These are phyloP conservation scores for Eudasyphora cyanicolor DNA, from an alignment of 2,888 invertebrate species.

Conservation along the genomic window DNA sequence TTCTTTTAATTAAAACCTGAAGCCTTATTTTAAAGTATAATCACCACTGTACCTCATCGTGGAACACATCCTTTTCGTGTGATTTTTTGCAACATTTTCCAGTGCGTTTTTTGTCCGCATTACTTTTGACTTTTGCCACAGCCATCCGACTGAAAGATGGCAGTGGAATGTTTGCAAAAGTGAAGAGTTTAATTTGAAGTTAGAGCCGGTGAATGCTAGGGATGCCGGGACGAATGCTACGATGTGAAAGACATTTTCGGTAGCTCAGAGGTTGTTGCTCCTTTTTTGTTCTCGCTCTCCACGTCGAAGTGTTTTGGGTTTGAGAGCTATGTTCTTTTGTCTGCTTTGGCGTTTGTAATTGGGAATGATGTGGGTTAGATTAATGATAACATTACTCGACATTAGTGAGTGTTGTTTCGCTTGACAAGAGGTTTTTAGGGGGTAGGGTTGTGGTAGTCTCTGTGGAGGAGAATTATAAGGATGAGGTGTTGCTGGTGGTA, in stretches of 20 bases:
- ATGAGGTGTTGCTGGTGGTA: not conserved
- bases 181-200: conserved; percentile 50
- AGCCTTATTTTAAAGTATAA: too few species aligned
- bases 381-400: conserved; percentile 53
- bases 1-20: too few species aligned
- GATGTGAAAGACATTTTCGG: conserved; percentile 16
- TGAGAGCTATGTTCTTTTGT: conserved; percentile 2
- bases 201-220: not conserved
- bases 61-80: not conserved
- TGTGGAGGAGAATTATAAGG: not conserved
- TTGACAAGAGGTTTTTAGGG: not conserved
- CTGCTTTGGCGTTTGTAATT: conserved; percentile 1
- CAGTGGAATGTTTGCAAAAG: conserved; percentile 1
- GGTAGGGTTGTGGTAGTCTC: not conserved
- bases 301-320: not conserved
- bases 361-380: conserved; percentile 53
- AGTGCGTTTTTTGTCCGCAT: not conserved
- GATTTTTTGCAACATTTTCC: not conserved
- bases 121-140: conserved; percentile 30
- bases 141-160: not conserved
- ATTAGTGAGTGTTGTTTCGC: conserved; percentile 24
- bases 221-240: not conserved
- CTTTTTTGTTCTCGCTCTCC: not conserved
- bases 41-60: not conserved
- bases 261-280: conserved; percentile 18